Base-by-base conservation (phyloP, 2,113 vertebrate genomes). In the Chlamydotis undulata region DNA sequence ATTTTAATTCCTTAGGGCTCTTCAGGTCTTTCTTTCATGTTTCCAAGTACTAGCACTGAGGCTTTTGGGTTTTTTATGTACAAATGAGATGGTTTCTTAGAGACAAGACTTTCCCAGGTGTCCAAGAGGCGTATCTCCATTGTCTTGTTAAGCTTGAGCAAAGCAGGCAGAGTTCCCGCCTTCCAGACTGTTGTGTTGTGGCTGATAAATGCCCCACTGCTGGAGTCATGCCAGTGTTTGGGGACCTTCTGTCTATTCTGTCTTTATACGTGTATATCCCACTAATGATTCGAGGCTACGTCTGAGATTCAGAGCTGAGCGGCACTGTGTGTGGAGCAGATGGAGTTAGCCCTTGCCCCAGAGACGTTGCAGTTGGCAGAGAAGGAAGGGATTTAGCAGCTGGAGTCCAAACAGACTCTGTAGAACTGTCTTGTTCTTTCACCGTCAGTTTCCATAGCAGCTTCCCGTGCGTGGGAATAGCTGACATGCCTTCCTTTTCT, bases 371-470 rank as follows among this genome's bases (percentile, higher is more conserved):
- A 5, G 21, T 75, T 89, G 64, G 68, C 90, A 88, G 64, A 64
- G 89, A 64, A 90, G 59, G 52, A 88, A 71, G 70, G 77, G 83
- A 63, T 93, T 83, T 92, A 83, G 74, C 89, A 96, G 94, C 81
- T 89, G 91, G 91, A 85, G 89, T 92, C 92, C 68, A 69, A 45
- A 64, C 69, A 69, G 63, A 12, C 57, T 81, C 28, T 57, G 49
- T 83, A 50, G 77, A 94, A 26, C 57, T 92, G 86, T 83, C 77
- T 79, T 49, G 12, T 89, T 96, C 77, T 84, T 87, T 82, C 56
- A 82, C 83, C 65, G n/a, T 89, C 81, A 68, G 91, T 93, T 96
- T 87, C 93, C 89, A 79, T 89, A 82, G 91, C 80, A 92, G 89
- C 87, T 94, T 92, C 64, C 60, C 26, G 4, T 64, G 76, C 6